Percentiles rank a stretch among this genome's conserved stretches.
Conservation (phyloP, 1,140 invertebrate species). For the Asobara japonica region DNA sequence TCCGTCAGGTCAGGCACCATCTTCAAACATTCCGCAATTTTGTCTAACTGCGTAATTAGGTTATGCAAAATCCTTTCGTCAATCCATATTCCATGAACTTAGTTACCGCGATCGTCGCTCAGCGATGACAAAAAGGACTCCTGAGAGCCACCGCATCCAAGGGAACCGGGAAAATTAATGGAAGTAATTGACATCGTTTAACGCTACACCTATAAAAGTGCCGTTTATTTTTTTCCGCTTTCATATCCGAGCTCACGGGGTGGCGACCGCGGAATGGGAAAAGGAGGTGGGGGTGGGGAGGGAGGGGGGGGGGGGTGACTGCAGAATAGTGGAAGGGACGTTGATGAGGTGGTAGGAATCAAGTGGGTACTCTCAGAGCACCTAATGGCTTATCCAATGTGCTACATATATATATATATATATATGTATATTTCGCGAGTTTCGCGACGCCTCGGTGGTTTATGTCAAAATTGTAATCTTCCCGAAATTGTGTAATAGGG, state of each 20-base stretch:
- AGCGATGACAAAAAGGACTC: neutral
- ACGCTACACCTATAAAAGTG: neutral
- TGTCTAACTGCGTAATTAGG: no score
- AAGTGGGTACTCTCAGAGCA: neutral
- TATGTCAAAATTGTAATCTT: neutral
- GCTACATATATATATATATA: neutral
- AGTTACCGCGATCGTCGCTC: neutral
- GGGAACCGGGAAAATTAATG: constrained; percentile 4
- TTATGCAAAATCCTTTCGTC: no score
- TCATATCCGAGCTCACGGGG: neutral
- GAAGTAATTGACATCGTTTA: constrained; percentile 20
- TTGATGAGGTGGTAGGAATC: constrained; percentile 3
- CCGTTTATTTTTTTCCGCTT: constrained; percentile 1
- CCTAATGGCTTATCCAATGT: neutral
- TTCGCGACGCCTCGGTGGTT: neutral
- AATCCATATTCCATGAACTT: neutral
- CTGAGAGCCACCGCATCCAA: neutral
- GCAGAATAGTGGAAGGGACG: neutral
- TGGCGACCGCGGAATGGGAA: neutral
- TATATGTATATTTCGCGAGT: neutral
- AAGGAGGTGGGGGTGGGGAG: neutral
- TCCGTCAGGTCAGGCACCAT: no score
- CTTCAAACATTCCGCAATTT: no score
- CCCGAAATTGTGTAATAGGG: neutral
- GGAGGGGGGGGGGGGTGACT: neutral